phyloP scores from a whole-genome alignment of 2,113 vertebrate genomes.

The Thinocorus orbignyianus region DNA sequence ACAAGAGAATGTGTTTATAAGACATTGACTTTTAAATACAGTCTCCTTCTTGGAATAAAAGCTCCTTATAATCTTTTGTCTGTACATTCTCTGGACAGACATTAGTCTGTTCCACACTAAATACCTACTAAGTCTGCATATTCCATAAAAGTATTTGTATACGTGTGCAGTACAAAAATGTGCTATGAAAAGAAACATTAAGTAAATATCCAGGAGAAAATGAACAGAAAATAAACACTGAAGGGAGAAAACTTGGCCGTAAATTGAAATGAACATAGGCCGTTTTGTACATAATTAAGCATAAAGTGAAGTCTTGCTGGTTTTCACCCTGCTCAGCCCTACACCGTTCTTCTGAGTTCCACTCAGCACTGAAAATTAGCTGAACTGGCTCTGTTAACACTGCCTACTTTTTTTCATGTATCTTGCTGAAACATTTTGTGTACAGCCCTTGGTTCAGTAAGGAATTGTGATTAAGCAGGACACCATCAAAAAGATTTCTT shows the following conservation, averaged over 20 bases:
- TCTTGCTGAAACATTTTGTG: background rate
- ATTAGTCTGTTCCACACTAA: background rate
- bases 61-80: background rate
- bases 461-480: background rate
- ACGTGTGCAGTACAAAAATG: fast-evolving
- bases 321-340: background rate
- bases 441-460: background rate
- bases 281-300: background rate
- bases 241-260: background rate
- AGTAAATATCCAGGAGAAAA: background rate
- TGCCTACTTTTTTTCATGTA: background rate
- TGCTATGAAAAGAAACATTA: background rate
- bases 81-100: background rate
- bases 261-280: background rate
- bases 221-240: background rate
- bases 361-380: background rate
- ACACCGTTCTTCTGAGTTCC: background rate
- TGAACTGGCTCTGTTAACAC: background rate
- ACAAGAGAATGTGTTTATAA: conserved; percentile 45
- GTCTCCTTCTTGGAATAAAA: conserved; percentile 5
- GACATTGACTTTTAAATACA: conserved; percentile 1
- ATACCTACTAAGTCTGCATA: background rate
- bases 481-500: background rate
- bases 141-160: background rate
- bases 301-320: background rate